phyloP scores from a whole-genome alignment of 2,888 invertebrate genomes.

The Eledona agricola region DNA sequence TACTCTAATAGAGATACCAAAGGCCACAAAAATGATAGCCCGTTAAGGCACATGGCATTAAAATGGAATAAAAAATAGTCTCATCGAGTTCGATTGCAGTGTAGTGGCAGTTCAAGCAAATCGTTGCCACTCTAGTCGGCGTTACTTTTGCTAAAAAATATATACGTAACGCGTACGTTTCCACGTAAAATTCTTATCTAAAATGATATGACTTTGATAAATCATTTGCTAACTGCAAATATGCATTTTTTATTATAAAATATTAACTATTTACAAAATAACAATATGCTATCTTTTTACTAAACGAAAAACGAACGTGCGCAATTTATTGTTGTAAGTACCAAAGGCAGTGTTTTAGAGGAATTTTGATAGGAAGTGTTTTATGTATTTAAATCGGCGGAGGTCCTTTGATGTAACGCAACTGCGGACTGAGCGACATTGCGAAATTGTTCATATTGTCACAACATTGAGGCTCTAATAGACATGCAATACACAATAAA shows the following conservation, averaged over 20 bases:
- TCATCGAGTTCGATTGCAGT: slow-evolving; percentile 3
- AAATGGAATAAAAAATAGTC: slow-evolving; percentile 31
- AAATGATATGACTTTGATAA: slow-evolving; percentile 38
- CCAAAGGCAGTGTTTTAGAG: slow-evolving; percentile 36
- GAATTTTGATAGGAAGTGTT: slow-evolving; percentile 8
- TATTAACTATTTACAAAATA: slow-evolving; percentile 48
- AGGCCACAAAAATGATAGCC: slow-evolving; percentile 17
- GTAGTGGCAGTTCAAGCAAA: slow-evolving; percentile 7
- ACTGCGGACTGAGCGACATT: slow-evolving; percentile 79
- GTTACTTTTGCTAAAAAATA: slow-evolving; percentile 27
- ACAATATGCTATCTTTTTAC: slow-evolving; percentile 49
- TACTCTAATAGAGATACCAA: slow-evolving; percentile 27
- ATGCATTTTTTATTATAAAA: slow-evolving; percentile 47
- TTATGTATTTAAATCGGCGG: slow-evolving; percentile 73
- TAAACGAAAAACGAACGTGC: slow-evolving; percentile 7
- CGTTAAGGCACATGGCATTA: slow-evolving; percentile 26
- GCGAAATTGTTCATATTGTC: slow-evolving; percentile 80
- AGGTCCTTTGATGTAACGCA: slow-evolving; percentile 83
- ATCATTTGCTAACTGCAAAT: slow-evolving; percentile 43
- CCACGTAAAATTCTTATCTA: slow-evolving; percentile 32
- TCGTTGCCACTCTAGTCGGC: slow-evolving; percentile 12
- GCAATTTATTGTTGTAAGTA: slow-evolving; percentile 39
- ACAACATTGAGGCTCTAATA: slow-evolving; percentile 81
- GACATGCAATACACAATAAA: slow-evolving; percentile 76
- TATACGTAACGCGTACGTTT: slow-evolving; percentile 8